These are phyloP conservation scores for Poeciliopsis retropinna DNA, from an alignment of 2,113 vertebrate species.

Conservation along the genomic window DNA sequence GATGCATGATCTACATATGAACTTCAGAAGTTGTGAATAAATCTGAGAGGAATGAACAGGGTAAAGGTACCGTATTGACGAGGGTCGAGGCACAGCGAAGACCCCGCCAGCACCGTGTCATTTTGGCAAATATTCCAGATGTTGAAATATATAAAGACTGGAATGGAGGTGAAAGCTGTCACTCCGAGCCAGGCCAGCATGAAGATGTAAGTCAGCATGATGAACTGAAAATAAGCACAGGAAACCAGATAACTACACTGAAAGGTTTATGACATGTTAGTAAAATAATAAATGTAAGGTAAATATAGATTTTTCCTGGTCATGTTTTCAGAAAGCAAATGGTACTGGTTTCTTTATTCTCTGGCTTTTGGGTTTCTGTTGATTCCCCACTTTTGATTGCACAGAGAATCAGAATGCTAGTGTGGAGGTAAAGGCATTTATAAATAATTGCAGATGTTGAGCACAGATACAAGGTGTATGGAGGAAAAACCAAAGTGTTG, in stretches of 20 bases:
- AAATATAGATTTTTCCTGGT: too few relatives aligned
- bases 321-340: too few relatives aligned
- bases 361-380: too few relatives aligned
- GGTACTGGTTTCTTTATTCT: too few relatives aligned
- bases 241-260: background rate
- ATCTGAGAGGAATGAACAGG: background rate
- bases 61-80: conserved; percentile 90
- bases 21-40: background rate
- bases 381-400: too few relatives aligned
- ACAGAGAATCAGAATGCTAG: too few relatives aligned
- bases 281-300: too few relatives aligned
- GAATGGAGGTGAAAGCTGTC: conserved; percentile 95
- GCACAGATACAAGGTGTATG: too few relatives aligned
- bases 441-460: too few relatives aligned
- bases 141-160: conserved; percentile 99
- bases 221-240: conserved; percentile 84
- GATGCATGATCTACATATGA: too few relatives aligned
- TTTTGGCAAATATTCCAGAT: conserved; percentile 99
- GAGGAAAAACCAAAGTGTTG: too few relatives aligned
- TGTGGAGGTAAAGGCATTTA: too few relatives aligned
- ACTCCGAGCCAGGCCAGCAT: conserved; percentile 99
- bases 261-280: background rate
- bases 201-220: conserved; percentile 99
- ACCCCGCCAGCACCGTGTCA: conserved; percentile 87
- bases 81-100: conserved; percentile 92